phyloP scores from a whole-genome alignment of 2,888 invertebrate species.

The Poecilobothrus nobilitatus region DNA sequence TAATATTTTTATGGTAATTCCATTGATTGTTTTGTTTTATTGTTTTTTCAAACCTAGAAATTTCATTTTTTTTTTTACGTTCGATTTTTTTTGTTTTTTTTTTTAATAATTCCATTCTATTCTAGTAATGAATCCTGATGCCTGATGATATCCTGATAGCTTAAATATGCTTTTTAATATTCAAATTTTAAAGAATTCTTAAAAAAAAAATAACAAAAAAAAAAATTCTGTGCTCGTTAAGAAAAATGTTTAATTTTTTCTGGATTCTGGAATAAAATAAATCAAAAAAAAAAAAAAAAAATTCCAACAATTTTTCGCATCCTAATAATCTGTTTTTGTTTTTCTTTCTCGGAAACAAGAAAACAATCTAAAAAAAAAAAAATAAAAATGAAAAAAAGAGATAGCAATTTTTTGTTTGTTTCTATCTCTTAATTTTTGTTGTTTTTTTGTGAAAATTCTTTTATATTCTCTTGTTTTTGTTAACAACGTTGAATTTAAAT shows the following conservation, averaged over 20 bases:
- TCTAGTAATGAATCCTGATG: slow-evolving; percentile 5
- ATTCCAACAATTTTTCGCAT: not conserved
- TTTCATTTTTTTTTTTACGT: no score
- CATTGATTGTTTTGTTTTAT: no score
- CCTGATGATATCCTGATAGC: slow-evolving; percentile 1
- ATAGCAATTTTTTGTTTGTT: no score
- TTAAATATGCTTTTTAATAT: slow-evolving; percentile 4
- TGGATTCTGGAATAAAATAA: not conserved
- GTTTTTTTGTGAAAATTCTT: not conserved
- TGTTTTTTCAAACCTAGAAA: no score
- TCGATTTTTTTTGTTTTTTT: not conserved
- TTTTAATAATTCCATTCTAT: not conserved
- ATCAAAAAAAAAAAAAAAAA: not conserved
- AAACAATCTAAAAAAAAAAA: no score
- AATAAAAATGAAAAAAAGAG: no score
- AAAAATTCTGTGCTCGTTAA: not conserved
- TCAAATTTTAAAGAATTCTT: not conserved
- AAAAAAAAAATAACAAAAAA: not conserved
- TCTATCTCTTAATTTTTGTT: no score
- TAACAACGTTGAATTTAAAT: not conserved
- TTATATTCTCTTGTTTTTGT: not conserved
- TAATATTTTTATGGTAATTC: no score
- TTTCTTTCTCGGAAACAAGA: not conserved
- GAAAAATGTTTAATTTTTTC: not conserved
- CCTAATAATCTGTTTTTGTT: not conserved